Evolutionary conservation across 2,888 invertebrate species (phyloP).

Genomic region (Onthophagus sagittarius): DNA sequence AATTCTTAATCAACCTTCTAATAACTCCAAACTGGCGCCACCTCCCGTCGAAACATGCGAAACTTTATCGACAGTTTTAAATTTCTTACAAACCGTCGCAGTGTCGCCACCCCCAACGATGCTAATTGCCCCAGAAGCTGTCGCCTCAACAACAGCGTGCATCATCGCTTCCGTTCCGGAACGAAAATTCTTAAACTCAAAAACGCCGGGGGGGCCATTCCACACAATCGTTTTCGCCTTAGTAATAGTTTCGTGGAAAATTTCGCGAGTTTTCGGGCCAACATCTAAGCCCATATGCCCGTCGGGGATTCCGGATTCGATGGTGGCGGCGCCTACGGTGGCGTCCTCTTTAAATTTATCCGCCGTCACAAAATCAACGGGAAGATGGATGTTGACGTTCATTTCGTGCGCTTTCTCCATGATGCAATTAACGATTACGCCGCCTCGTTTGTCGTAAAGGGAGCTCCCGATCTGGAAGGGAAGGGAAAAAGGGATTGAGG

Average conservation of each 20-base stretch:
- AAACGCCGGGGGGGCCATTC: constrained; percentile 99
- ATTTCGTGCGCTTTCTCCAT: constrained; percentile 90
- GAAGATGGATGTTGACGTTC: constrained; percentile 90
- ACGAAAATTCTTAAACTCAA: constrained; percentile 93
- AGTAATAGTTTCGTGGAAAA: constrained; percentile 78
- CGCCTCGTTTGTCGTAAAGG: constrained; percentile 92
- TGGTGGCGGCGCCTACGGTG: constrained; percentile 67
- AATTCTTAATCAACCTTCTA: constrained; percentile 64
- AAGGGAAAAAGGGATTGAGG: neutral
- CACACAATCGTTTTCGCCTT: constrained; percentile 96
- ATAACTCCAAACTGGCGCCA: constrained; percentile 84
- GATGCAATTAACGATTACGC: constrained; percentile 87
- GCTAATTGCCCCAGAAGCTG: constrained; percentile 74
- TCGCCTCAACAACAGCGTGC: constrained; percentile 91
- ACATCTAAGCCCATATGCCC: constrained; percentile 95
- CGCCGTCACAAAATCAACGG: constrained; percentile 91
- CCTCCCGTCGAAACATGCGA: constrained; percentile 93
- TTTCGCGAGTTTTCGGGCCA: constrained; percentile 79
- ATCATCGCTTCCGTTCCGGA: constrained; percentile 88
- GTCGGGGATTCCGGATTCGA: constrained; percentile 83
- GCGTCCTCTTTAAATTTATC: constrained; percentile 96
- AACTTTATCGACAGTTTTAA: constrained; percentile 92
- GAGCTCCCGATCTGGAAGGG: constrained; percentile 83
- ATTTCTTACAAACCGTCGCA: constrained; percentile 95
- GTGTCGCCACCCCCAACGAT: constrained; percentile 94